Percentiles rank a stretch among this genome's conserved stretches.
Evolutionary conservation across 2,888 invertebrate species (phyloP).

Genomic region (Drosophila falleni): DNA sequence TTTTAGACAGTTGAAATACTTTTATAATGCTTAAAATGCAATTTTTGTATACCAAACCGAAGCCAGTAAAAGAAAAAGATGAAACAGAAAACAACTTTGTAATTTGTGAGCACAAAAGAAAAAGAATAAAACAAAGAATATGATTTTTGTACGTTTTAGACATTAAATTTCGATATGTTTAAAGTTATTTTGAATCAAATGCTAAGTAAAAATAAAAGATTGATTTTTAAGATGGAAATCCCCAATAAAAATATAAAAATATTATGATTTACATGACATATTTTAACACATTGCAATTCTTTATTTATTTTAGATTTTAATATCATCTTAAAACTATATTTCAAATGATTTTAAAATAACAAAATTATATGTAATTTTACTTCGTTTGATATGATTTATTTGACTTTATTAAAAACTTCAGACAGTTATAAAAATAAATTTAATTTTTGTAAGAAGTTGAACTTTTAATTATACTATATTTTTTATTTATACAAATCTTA

Average conservation of each 20-base stretch:
- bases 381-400: neutral
- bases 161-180: neutral
- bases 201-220: neutral
- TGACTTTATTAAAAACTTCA: neutral
- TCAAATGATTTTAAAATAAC: neutral
- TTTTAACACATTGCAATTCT: no score
- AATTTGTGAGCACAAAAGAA: conserved; percentile 1
- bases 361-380: neutral
- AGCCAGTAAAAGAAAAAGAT: neutral
- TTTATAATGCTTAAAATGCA: conserved; percentile 23
- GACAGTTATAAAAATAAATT: neutral
- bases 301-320: neutral
- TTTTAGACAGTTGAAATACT: conserved; percentile 52
- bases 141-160: neutral
- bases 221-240: neutral
- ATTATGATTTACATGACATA: no score
- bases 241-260: no score
- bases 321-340: neutral
- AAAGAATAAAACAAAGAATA: neutral
- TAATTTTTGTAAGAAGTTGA: neutral
- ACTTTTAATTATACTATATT: neutral
- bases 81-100: conserved; percentile 4
- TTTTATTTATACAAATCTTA: neutral
- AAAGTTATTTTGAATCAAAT: neutral
- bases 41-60: conserved; percentile 7